Evolutionary conservation across 2,888 invertebrate species (phyloP).

Genomic region (Mesorhabditis sp.): DNA sequence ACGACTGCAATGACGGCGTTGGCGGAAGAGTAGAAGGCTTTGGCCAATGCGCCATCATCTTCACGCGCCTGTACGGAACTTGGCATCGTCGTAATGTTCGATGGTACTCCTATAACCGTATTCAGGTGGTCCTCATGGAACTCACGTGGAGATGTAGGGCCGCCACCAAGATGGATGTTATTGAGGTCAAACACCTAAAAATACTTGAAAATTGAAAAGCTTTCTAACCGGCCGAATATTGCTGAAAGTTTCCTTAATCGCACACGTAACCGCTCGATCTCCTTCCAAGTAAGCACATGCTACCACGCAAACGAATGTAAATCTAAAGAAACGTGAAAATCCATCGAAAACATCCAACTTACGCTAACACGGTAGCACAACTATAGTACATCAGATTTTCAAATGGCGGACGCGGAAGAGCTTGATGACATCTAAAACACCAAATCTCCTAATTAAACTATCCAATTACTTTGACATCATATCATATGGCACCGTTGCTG

Average conservation of each 20-base stretch:
- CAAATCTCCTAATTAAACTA: neutral
- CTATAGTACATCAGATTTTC: constrained; percentile 71
- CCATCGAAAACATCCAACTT: constrained; percentile 17
- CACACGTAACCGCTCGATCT: constrained; percentile 52
- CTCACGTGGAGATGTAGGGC: too few relatives aligned
- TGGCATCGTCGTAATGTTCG: neutral
- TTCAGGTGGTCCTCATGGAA: neutral
- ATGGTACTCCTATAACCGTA: neutral
- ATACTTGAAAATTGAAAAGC: too few relatives aligned
- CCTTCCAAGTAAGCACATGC: constrained; percentile 58
- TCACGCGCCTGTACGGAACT: neutral
- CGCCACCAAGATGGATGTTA: constrained; percentile 8
- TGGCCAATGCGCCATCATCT: neutral
- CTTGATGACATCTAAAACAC: constrained; percentile 68
- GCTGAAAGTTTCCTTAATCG: constrained; percentile 39
- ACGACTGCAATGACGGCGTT: neutral
- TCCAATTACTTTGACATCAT: constrained; percentile 31
- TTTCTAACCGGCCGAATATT: constrained; percentile 16
- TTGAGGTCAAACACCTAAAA: constrained; percentile 29
- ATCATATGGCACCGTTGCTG: constrained; percentile 67
- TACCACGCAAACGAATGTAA: constrained; percentile 55
- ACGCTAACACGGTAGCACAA: constrained; percentile 57
- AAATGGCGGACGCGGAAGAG: constrained; percentile 74
- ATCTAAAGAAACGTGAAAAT: constrained; percentile 35
- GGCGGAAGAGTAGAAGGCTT: neutral